phyloP scores from a whole-genome alignment of 2,888 invertebrate genomes.

The Andrena hattorfiana region DNA sequence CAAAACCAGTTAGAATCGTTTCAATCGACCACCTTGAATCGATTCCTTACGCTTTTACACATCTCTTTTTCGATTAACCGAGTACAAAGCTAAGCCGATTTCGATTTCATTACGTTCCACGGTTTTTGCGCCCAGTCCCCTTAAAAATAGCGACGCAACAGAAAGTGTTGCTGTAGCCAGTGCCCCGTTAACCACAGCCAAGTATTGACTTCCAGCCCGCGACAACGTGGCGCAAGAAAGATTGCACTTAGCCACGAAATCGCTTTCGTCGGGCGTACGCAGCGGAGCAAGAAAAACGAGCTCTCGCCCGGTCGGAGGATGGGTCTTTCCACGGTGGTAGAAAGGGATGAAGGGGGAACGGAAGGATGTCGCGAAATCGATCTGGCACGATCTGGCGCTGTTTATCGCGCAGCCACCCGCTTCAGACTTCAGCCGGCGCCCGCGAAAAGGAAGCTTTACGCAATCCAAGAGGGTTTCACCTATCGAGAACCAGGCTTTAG shows the following conservation, averaged over 20 bases:
- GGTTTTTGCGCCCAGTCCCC: slow-evolving; percentile 3
- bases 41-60: slow-evolving; percentile 3
- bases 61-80: neutral
- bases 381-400: slow-evolving; percentile 35
- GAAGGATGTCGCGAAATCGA: slow-evolving; percentile 68
- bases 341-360: slow-evolving; percentile 42
- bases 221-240: slow-evolving; percentile 24
- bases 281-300: slow-evolving; percentile 53
- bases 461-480: slow-evolving; percentile 59
- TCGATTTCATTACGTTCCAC: slow-evolving; percentile 21
- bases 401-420: slow-evolving; percentile 26
- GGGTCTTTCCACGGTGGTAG: slow-evolving; percentile 32
- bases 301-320: slow-evolving; percentile 48
- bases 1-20: neutral
- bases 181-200: slow-evolving; percentile 14
- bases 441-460: slow-evolving; percentile 36
- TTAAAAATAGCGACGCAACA: slow-evolving; percentile 3
- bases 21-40: neutral
- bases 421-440: slow-evolving; percentile 7
- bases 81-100: neutral
- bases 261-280: slow-evolving; percentile 59
- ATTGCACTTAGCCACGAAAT: slow-evolving; percentile 33
- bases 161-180: slow-evolving; percentile 14
- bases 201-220: slow-evolving; percentile 4
- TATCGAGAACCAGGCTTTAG: slow-evolving; percentile 31